Percentiles rank a stretch among this genome's conserved stretches.
phyloP scores from a whole-genome alignment of 2,797 vertebrate species.

The Catostomus latipinnis region DNA sequence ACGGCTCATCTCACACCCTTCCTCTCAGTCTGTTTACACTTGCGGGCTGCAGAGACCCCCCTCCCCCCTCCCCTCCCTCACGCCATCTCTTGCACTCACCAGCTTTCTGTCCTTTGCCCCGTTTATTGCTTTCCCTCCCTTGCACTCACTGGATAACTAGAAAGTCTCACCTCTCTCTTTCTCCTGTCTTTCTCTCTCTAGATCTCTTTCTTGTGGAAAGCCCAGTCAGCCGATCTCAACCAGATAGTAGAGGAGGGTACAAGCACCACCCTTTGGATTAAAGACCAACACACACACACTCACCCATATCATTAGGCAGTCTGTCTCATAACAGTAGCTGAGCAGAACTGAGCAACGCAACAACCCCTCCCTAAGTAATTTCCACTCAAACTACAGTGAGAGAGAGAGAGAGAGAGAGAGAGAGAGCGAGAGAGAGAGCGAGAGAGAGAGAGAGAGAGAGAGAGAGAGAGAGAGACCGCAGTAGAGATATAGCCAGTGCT shows the following conservation, averaged over 20 bases:
- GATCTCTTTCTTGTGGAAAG: conserved; percentile 61
- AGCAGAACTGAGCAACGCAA: conserved; percentile 37
- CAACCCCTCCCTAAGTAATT: conserved; percentile 53
- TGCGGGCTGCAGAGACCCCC: conserved; percentile 72
- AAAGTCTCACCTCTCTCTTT: conserved; percentile 65
- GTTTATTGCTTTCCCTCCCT: conserved; percentile 48
- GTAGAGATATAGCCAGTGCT: conserved; percentile 29
- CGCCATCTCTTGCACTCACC: conserved; percentile 18
- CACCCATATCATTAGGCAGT: conserved; percentile 47
- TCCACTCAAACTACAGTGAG: conserved; percentile 46
- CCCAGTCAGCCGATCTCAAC: conserved; percentile 73
- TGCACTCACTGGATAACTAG: conserved; percentile 44
- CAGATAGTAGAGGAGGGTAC: conserved; percentile 70
- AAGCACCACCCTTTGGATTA: conserved; percentile 69
- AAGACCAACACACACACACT: conserved; percentile 31
- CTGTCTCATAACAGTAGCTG: conserved; percentile 53
- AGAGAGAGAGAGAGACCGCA: background rate
- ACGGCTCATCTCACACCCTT: conserved; percentile 44
- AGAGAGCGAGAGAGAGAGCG: background rate
- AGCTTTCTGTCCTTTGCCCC: conserved; percentile 54
- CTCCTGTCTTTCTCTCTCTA: conserved; percentile 20
- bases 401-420: background rate
- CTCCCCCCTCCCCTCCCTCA: conserved; percentile 33
- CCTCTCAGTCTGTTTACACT: conserved; percentile 81
- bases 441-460: background rate